Conservation (phyloP, 2,797 vertebrate species). For the Siniperca obscura region DNA sequence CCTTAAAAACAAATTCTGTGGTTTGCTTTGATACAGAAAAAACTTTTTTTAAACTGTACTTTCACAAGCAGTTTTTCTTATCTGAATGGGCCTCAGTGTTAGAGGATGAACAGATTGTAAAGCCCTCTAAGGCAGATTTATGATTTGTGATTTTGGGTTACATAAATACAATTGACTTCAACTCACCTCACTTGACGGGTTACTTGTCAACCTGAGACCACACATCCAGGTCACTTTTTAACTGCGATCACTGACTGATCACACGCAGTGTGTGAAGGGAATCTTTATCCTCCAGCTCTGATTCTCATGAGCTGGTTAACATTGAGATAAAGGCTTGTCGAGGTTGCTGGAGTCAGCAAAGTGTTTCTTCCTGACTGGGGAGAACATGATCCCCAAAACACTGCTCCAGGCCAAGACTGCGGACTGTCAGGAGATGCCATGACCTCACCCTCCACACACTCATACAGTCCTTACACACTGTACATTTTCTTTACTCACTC, state of each 20-base stretch:
- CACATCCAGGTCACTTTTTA: background rate
- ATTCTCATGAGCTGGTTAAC: conserved; percentile 64
- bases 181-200: background rate
- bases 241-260: background rate
- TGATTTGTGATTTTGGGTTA: background rate
- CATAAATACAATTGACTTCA: background rate
- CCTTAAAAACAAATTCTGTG: conserved; percentile 1
- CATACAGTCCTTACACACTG: background rate
- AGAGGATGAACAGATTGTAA: background rate
- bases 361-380: conserved; percentile 76
- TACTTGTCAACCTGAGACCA: background rate
- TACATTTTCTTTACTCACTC: background rate
- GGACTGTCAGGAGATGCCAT: conserved; percentile 49
- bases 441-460: conserved; percentile 27
- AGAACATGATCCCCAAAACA: conserved; percentile 76
- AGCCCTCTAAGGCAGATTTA: background rate
- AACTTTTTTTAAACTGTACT: background rate
- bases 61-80: background rate
- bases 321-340: conserved; percentile 24
- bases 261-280: background rate
- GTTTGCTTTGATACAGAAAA: background rate
- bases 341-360: conserved; percentile 72
- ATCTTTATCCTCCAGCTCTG: conserved; percentile 44
- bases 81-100: background rate
- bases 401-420: conserved; percentile 66